Percentiles rank a stretch among this genome's conserved stretches.
Evolutionary conservation across 2,797 vertebrate species (phyloP).

Genomic region (Pangasius krempfi): DNA sequence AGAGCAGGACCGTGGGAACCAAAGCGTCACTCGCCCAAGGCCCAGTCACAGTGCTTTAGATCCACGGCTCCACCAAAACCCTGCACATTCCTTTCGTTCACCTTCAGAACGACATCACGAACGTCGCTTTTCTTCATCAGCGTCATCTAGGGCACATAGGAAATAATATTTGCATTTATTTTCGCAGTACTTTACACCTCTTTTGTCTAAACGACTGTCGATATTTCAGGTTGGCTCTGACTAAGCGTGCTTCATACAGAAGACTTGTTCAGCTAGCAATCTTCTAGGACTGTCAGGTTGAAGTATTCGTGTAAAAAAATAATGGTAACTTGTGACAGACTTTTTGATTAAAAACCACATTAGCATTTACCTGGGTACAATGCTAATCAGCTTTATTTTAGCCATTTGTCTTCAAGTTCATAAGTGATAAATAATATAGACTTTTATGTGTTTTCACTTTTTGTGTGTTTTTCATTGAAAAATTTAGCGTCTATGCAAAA

Average conservation of each 20-base stretch:
- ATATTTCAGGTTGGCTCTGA: background rate
- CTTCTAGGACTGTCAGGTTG: too few relatives aligned
- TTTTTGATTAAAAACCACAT: background rate
- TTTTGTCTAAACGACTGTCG: background rate
- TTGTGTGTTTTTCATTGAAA: background rate
- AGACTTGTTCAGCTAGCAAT: background rate
- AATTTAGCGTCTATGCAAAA: background rate
- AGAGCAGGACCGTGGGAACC: background rate
- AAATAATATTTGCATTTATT: background rate
- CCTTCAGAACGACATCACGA: background rate
- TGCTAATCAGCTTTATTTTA: slow-evolving; percentile 9
- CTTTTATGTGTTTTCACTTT: background rate
- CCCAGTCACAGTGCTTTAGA: background rate
- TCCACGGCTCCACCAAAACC: background rate
- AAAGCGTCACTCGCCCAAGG: background rate
- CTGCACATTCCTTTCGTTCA: background rate
- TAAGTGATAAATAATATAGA: background rate
- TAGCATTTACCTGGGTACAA: background rate
- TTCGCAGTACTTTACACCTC: background rate
- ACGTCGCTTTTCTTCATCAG: background rate
- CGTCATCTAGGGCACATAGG: background rate
- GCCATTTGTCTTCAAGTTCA: background rate
- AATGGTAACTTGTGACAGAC: background rate
- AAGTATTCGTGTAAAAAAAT: background rate
- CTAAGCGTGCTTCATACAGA: background rate